Percentiles rank a stretch among this genome's conserved stretches.
Conservation (phyloP, 2,888 invertebrate species). For the Epinotia brunnichana region DNA sequence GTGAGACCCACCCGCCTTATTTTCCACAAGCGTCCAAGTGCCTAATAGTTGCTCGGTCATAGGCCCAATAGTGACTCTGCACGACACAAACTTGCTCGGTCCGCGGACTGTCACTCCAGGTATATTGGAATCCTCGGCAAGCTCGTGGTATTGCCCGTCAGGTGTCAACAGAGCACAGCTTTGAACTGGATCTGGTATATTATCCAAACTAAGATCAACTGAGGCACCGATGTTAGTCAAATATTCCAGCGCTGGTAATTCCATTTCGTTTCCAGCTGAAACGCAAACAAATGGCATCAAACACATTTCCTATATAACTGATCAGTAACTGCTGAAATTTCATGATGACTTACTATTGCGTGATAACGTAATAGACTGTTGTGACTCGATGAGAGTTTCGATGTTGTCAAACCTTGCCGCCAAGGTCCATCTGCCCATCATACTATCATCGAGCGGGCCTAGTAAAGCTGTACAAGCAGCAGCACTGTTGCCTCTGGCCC, state of each 20-base stretch:
- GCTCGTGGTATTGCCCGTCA: slow-evolving; percentile 19
- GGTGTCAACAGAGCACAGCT: slow-evolving; percentile 32
- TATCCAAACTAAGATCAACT: slow-evolving; percentile 37
- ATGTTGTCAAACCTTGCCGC: slow-evolving; percentile 26
- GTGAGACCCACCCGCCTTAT: slow-evolving; percentile 43
- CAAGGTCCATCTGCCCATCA: slow-evolving; percentile 39
- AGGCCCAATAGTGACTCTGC: slow-evolving; percentile 54
- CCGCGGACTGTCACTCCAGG: slow-evolving; percentile 47
- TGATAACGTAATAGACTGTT: slow-evolving; percentile 27
- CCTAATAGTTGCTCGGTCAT: slow-evolving; percentile 51
- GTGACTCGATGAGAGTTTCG: slow-evolving; percentile 29
- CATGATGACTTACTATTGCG: slow-evolving; percentile 34
- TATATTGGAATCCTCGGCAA: not conserved
- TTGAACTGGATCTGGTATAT: slow-evolving; percentile 23
- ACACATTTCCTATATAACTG: not conserved
- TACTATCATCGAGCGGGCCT: slow-evolving; percentile 36
- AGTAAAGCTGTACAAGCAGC: slow-evolving; percentile 32
- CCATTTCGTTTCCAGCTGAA: slow-evolving; percentile 33
- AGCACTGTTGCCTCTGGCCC: slow-evolving; percentile 25
- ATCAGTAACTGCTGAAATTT: not conserved
- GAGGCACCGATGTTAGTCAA: slow-evolving; percentile 35
- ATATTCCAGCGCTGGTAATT: slow-evolving; percentile 37
- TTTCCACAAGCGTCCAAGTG: slow-evolving; percentile 52
- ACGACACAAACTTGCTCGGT: slow-evolving; percentile 52
- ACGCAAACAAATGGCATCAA: not conserved